Conservation (phyloP, 2,797 vertebrate genomes). For the Steatocranus sp. region DNA sequence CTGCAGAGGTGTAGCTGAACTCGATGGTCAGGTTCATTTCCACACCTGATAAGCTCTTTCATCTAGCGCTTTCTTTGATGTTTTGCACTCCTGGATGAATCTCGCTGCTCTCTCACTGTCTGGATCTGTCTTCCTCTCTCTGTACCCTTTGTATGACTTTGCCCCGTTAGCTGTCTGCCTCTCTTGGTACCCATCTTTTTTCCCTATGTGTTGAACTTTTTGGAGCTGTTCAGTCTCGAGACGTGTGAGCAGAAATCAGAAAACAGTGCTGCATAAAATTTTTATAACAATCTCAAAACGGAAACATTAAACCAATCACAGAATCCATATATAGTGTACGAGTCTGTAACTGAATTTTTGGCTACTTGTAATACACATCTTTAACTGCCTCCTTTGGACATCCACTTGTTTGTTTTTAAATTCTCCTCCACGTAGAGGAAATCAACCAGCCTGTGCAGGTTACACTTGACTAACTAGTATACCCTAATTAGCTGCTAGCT, state of each 20-base stretch:
- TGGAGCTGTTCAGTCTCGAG: not conserved
- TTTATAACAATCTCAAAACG: not conserved
- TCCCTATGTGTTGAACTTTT: not conserved
- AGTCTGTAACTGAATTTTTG: not conserved
- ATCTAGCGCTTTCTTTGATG: conserved; percentile 67
- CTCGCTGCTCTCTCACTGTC: conserved; percentile 34
- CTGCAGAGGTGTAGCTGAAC: conserved; percentile 42
- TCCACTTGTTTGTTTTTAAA: not conserved
- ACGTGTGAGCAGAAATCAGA: not conserved
- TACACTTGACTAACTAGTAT: not conserved
- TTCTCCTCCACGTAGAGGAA: not conserved
- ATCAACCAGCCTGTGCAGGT: not conserved
- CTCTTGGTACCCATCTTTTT: not conserved
- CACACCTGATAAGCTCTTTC: conserved; percentile 69
- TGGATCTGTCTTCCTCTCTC: conserved; percentile 22
- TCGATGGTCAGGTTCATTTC: conserved; percentile 62
- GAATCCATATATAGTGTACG: not conserved
- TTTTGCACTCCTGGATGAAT: conserved; percentile 55
- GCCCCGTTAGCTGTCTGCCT: conserved; percentile 28
- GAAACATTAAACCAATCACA: not conserved
- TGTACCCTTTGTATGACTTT: conserved; percentile 45
- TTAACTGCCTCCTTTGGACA: not conserved
- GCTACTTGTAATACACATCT: not conserved
- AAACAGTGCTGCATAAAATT: not conserved
- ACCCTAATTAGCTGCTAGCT: not conserved